phyloP scores from a whole-genome alignment of 1,140 invertebrate species.

The Daktulosphaira vitifoliae region DNA sequence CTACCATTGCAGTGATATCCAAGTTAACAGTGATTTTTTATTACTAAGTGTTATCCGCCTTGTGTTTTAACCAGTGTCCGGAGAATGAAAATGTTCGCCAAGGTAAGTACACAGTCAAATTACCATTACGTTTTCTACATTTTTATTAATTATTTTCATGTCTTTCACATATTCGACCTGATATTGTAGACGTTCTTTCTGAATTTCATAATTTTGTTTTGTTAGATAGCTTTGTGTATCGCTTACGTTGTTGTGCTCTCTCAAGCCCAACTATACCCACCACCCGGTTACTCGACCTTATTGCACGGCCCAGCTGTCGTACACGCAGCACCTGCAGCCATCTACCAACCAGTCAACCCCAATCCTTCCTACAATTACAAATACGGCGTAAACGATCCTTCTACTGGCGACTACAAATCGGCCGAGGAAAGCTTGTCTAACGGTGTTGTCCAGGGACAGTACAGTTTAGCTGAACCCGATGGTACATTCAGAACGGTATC shows the following conservation, averaged over 20 bases:
- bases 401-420: constrained; percentile 53
- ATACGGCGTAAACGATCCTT: constrained; percentile 49
- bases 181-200: too few species aligned
- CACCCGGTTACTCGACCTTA: background rate
- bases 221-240: constrained; percentile 18
- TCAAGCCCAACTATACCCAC: background rate
- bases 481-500: constrained; percentile 52
- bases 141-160: too few species aligned
- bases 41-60: background rate
- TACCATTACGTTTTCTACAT: too few species aligned
- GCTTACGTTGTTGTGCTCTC: background rate
- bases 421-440: constrained; percentile 53
- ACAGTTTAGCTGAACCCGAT: constrained; percentile 46
- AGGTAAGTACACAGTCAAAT: background rate
- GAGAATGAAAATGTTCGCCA: constrained; percentile 7
- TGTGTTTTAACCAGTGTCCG: background rate
- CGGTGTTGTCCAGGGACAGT: constrained; percentile 46
- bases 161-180: too few species aligned
- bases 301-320: background rate
- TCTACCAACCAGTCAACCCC: constrained; percentile 21
- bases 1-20: background rate
- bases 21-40: background rate
- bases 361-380: constrained; percentile 45
- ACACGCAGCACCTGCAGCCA: constrained; percentile 8
- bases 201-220: background rate